Evolutionary conservation across 2,888 invertebrate genomes (phyloP).

Genomic region (Sarcophaga caerulescens): DNA sequence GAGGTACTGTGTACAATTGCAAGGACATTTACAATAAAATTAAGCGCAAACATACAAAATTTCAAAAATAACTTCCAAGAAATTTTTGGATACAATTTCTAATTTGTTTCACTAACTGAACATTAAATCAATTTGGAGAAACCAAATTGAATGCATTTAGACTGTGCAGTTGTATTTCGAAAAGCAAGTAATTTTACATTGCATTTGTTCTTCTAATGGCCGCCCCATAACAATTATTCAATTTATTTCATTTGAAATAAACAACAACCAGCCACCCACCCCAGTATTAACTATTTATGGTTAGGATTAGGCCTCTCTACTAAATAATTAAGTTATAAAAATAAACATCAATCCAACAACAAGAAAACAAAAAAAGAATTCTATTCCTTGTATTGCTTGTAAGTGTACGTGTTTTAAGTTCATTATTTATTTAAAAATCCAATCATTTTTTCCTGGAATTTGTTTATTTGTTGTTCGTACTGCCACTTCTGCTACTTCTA

Average conservation of each 20-base stretch:
- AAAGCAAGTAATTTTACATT: no score
- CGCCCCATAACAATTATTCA: no score
- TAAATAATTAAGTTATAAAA: not conserved
- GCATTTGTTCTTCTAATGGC: no score
- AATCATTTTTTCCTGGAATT: constrained; percentile 65
- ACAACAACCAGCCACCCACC: no score
- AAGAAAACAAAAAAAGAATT: not conserved
- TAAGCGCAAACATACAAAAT: no score
- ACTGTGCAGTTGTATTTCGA: no score
- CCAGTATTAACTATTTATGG: no score
- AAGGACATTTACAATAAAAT: no score
- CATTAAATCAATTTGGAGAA: not conserved
- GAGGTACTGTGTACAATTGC: no score
- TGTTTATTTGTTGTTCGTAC: constrained; percentile 19
- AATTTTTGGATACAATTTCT: not conserved
- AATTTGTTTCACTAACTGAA: not conserved
- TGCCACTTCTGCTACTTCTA: not conserved
- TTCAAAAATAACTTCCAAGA: not conserved
- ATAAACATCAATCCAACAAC: not conserved
- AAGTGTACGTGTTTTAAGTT: not conserved
- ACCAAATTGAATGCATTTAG: no score
- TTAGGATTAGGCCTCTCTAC: no score
- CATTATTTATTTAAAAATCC: constrained; percentile 55
- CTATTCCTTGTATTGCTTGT: not conserved
- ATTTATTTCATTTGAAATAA: no score